A percentile compares a stretch with the other conserved stretches of the same genome.
Conservation (phyloP, 2,888 invertebrate genomes). For the Molanna angustata region DNA sequence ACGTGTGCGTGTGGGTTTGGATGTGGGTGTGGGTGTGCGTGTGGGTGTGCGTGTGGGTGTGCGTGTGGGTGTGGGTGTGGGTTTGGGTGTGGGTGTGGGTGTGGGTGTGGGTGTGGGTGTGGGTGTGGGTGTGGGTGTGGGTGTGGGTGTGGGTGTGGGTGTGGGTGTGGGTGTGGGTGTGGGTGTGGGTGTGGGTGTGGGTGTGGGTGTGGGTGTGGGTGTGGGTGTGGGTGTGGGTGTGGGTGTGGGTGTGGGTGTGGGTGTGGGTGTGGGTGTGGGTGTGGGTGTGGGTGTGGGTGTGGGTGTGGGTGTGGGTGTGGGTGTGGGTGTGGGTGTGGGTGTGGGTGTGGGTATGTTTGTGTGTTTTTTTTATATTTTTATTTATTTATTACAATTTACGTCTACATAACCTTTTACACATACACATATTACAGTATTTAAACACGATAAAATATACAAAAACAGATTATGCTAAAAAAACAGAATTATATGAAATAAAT, state of each 20-base stretch:
- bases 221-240: slow-evolving; percentile 3
- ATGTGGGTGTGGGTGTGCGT: background rate
- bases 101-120: background rate
- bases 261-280: slow-evolving; percentile 2
- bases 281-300: slow-evolving; percentile 2
- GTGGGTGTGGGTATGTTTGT: no score
- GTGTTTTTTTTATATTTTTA: no score
- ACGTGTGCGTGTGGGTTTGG: slow-evolving; percentile 8
- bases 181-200: slow-evolving; percentile 1
- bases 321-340: slow-evolving; percentile 1
- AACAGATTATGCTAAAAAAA: no score
- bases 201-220: slow-evolving; percentile 2
- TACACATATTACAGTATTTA: no score
- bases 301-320: slow-evolving; percentile 2
- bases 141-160: background rate
- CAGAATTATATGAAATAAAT: no score
- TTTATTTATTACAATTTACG: no score
- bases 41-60: background rate
- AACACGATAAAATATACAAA: no score
- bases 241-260: background rate
- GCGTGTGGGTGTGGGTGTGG: background rate
- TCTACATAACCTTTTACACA: no score
- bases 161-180: slow-evolving; percentile 1
- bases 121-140: background rate
- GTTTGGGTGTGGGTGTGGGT: no score